Evolutionary conservation across 2,113 vertebrate genomes (phyloP), one percentile per base, ranked within the genome.

Genomic region (Caranx ignobilis): DNA sequence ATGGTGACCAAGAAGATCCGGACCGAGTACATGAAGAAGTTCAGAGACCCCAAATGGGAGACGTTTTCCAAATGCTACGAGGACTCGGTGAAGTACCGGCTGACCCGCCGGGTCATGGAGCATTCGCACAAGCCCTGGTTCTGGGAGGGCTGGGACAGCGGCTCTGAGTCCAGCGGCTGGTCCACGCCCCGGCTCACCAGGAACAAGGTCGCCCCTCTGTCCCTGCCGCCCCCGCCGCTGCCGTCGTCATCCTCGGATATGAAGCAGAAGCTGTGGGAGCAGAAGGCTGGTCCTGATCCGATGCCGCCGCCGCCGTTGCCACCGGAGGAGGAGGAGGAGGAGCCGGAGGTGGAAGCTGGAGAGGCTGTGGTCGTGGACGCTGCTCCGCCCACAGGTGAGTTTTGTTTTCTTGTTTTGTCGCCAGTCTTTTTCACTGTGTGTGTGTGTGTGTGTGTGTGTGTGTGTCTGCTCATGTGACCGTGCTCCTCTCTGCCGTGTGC

Each of bases 21-120:
- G 62, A 96, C 96, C 7, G 97, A 98, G 87, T 98, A 98, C 82
- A 98, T 98, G 97, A 98, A 98, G 93, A 96, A 96, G 81, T 99
- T 96, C 92, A 95, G 93, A 57, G 96, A 97, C 64, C 97, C 97
- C 16, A 94, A 95, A 70, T 98, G 97, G 97, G 97, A 98, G 79
- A 95, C 96, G 11, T 97, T 95, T 78, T 95, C 95, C 63, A 96
- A 96, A 77, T 96, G 96, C 80, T 99, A 98, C 90, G 95, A 96
- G 78, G 97, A 98, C 92, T 96, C 96, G 69, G 85, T 97, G 88
- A 96, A 94, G 72, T 98, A 98, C 93, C 95, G 97, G 1, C 92
- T 96, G 84, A 96, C 94, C 79, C 95, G 97, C 18, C 93, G 97
- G 73, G 90, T 98, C 56, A 95, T 98, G 94, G 97, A 98, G 87